These are phyloP conservation scores for Drosophila kanapiae DNA, from an alignment of 1,140 invertebrate species.

Conservation along the genomic window DNA sequence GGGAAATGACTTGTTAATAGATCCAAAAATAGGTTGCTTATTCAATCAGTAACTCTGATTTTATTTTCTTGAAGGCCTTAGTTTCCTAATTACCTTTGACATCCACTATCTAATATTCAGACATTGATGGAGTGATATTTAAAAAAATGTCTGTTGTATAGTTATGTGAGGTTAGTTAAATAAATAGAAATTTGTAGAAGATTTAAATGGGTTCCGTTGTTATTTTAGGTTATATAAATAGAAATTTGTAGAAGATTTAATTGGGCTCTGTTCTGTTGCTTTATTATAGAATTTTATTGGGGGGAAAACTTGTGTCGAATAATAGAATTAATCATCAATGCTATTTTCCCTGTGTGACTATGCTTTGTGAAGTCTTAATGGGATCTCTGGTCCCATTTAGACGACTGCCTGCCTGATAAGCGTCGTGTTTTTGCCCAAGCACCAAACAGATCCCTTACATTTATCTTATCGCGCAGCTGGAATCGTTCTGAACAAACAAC, in stretches of 20 bases:
- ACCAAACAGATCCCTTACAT: constrained; percentile 37
- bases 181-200: neutral
- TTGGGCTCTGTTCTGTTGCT: neutral
- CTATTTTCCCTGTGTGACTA: neutral
- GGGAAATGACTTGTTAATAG: neutral
- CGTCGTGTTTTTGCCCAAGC: neutral
- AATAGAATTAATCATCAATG: neutral
- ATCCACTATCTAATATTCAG: constrained; percentile 9
- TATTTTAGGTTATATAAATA: too few relatives aligned
- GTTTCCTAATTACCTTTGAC: constrained; percentile 1
- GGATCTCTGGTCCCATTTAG: constrained; percentile 2
- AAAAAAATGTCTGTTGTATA: neutral
- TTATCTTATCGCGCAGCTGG: constrained; percentile 61
- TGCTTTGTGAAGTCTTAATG: neutral
- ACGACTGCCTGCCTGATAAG: constrained; percentile 16
- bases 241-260: neutral
- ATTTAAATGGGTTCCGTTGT: neutral
- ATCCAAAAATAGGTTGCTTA: neutral
- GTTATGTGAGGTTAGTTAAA: neutral
- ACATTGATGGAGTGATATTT: constrained; percentile 25
- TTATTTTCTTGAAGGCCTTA: constrained; percentile 9
- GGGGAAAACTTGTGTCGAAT: neutral
- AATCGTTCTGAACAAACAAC: constrained; percentile 35
- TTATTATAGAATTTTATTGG: neutral
- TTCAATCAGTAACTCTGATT: neutral